phyloP scores from a whole-genome alignment of 2,113 vertebrate genomes.

The Hymenochirus boettgeri region DNA sequence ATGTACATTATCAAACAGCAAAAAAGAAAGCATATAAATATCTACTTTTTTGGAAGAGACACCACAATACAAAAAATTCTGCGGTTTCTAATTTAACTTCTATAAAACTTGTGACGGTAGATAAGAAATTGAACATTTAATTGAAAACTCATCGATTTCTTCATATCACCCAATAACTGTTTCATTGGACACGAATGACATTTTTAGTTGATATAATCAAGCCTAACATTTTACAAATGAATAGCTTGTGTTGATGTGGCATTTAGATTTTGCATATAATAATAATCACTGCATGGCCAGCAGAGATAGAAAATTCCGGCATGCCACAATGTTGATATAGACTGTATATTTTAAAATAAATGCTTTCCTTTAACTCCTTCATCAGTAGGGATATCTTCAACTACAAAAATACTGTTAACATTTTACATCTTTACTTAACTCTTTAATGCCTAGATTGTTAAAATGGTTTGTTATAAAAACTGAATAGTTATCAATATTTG shows the following conservation, averaged over 20 bases:
- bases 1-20: too few species aligned
- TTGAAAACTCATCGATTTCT: conserved; percentile 3
- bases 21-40: too few species aligned
- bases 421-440: too few species aligned
- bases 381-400: too few species aligned
- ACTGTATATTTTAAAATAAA: conserved; percentile 7
- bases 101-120: neutral
- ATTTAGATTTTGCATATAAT: conserved; percentile 12
- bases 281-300: conserved; percentile 15
- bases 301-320: conserved; percentile 6
- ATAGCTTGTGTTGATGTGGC: conserved; percentile 4
- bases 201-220: conserved; percentile 23
- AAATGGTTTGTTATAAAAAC: too few species aligned
- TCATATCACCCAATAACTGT: conserved; percentile 7
- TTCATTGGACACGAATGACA: conserved; percentile 18
- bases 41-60: neutral
- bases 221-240: conserved; percentile 21
- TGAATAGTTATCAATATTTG: too few species aligned
- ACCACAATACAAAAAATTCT: neutral
- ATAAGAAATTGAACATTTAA: conserved; percentile 8
- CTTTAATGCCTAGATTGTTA: too few species aligned
- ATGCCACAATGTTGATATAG: neutral
- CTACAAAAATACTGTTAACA: too few species aligned
- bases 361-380: too few species aligned
- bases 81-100: neutral